Evolutionary conservation across 2,113 vertebrate species (phyloP), one percentile per base, ranked within the genome.

Genomic region (Rhabdornis inornatus): DNA sequence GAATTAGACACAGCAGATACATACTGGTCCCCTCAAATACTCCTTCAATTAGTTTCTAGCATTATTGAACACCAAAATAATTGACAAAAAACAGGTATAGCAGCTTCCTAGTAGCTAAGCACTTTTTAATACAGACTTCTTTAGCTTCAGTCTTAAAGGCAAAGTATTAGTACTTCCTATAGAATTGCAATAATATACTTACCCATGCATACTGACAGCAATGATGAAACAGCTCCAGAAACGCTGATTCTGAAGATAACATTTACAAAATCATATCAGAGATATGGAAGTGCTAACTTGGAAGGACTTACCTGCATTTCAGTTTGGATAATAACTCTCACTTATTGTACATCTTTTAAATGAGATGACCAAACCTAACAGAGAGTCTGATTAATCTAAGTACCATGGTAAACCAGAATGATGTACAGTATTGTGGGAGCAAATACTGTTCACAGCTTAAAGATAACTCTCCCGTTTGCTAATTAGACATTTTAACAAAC

Each of bases 401-500:
- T 50, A 72, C 56, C 33, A 61, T 35, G 1, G 1, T 37, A 68
- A 33, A 89, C 18, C 30, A 70, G 28, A 60, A 44, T 0, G 0
- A 75, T 24, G 15, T 47, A 57, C 20, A 56, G 23, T 78, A 75
- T 59, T 80, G 71, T 31, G 35, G 70, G 44, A 93, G 66, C 53
- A 95, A 83, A 83, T 20, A 92, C 61, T n/a, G 85, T 40, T 75
- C 92, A 95, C 45, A 80, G 79, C 68, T 94, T 87, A 66, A 60
- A 74, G 57, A 65, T 44, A 89, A 91, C 66, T 85, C 77, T 91
- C 40, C 9, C n/a, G 1, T 77, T 74, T 92, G n/a, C 66, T 89
- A 83, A 91, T 89, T 94, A 92, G 79, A 69, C 63, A 87, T 45
- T 64, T 90, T 87, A 92, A 94, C 68, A 95, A 90, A 78, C 76